Evolutionary conservation across 1,140 invertebrate species (phyloP).

Genomic region (Diorhabda sublineata): DNA sequence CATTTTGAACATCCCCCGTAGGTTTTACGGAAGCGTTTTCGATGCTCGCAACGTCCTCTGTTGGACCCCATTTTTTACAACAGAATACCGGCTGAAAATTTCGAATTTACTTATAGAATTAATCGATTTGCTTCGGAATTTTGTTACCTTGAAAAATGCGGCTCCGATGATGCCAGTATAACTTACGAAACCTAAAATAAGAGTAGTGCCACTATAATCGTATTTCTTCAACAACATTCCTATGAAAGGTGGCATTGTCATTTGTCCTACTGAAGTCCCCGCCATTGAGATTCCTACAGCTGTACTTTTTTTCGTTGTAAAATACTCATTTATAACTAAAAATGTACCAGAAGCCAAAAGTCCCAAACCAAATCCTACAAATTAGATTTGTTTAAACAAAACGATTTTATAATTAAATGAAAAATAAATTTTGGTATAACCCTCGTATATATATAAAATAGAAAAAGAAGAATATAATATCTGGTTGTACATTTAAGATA

Average conservation of each 20-base stretch:
- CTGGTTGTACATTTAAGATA: too few species aligned
- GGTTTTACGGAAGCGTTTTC: background rate
- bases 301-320: slow-evolving; percentile 58
- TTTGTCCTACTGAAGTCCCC: slow-evolving; percentile 68
- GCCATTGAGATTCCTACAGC: slow-evolving; percentile 68
- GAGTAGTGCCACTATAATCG: slow-evolving; percentile 54
- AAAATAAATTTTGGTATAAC: background rate
- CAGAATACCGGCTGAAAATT: slow-evolving; percentile 28
- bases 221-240: slow-evolving; percentile 54
- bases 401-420: background rate
- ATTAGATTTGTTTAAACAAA: slow-evolving; percentile 20
- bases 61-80: slow-evolving; percentile 25
- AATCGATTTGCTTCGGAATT: background rate
- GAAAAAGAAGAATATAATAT: too few species aligned
- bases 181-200: slow-evolving; percentile 59
- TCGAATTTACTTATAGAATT: background rate
- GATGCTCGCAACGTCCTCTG: background rate
- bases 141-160: slow-evolving; percentile 39
- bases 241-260: slow-evolving; percentile 67
- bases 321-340: slow-evolving; percentile 69
- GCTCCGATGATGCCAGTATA: slow-evolving; percentile 53
- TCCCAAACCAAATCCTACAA: slow-evolving; percentile 61
- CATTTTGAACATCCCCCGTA: background rate
- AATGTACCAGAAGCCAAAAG: slow-evolving; percentile 64
- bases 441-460: too few species aligned